Conservation (phyloP, 2,113 vertebrate species). For the Mirza zaza region DNA sequence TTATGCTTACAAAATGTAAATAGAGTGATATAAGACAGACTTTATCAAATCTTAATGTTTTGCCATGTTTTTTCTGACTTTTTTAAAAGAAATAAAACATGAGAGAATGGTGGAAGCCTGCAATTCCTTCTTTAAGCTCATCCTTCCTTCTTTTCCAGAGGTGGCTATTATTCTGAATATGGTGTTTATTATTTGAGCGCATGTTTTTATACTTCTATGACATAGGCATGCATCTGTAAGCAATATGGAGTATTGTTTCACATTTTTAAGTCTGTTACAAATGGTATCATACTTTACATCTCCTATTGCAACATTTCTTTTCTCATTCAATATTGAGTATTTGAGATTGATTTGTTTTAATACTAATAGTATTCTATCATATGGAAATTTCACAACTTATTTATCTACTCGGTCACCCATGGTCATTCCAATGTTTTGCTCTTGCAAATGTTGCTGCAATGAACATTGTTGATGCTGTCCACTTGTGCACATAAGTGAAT, state of each 20-base stretch:
- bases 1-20: neutral
- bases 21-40: neutral
- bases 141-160: neutral
- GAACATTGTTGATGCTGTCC: neutral
- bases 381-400: neutral
- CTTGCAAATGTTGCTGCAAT: neutral
- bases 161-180: neutral
- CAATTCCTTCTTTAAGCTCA: neutral
- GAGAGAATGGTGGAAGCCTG: neutral
- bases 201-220: neutral
- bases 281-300: neutral
- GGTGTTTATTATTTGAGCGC: neutral
- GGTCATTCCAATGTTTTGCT: neutral
- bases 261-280: neutral
- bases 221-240: neutral
- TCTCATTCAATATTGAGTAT: neutral
- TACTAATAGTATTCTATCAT: neutral
- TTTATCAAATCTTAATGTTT: neutral
- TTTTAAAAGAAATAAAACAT: neutral
- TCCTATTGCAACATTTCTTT: neutral
- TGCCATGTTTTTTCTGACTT: neutral
- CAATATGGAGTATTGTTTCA: neutral
- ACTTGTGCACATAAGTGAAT: neutral
- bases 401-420: rapidly evolving
- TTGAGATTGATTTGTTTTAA: neutral